phyloP scores from a whole-genome alignment of 1,140 invertebrate genomes.

The Papilio xuthus region DNA sequence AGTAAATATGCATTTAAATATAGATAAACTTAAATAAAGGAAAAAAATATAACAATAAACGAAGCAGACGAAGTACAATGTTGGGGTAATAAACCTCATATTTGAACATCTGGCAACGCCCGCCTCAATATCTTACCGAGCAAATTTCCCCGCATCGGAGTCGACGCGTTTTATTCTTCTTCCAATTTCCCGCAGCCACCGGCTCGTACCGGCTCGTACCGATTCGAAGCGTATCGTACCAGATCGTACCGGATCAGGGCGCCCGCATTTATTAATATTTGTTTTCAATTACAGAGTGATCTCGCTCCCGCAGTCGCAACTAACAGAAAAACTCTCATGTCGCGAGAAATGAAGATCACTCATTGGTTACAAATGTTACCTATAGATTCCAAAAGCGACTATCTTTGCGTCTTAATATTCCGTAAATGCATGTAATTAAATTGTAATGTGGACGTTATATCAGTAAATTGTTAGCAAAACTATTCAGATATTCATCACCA shows the following conservation, averaged over 20 bases:
- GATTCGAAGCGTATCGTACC: not conserved
- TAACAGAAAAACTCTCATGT: not conserved
- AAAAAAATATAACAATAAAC: slow-evolving; percentile 7
- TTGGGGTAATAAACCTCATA: slow-evolving; percentile 19
- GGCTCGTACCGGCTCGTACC: not conserved
- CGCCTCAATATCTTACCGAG: slow-evolving; percentile 13
- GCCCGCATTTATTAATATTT: slow-evolving; percentile 34
- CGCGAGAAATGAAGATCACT: not conserved
- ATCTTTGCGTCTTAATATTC: not conserved
- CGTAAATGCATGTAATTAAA: no score
- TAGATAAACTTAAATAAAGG: not conserved
- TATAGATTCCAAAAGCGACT: not conserved
- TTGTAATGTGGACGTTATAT: no score
- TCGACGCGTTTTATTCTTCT: slow-evolving; percentile 17
- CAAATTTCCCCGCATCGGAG: slow-evolving; percentile 17
- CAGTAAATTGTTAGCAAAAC: not conserved
- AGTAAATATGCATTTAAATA: no score
- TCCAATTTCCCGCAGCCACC: slow-evolving; percentile 23
- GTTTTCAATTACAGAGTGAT: slow-evolving; percentile 33
- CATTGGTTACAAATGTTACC: not conserved
- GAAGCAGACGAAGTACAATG: not conserved
- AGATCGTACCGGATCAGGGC: not conserved
- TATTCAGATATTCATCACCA: not conserved
- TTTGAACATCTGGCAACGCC: slow-evolving; percentile 23
- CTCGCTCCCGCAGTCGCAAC: not conserved